Evolutionary conservation across 2,797 vertebrate genomes (phyloP), one percentile per base, ranked within the genome.

Genomic region (Tenualosa ilisha): DNA sequence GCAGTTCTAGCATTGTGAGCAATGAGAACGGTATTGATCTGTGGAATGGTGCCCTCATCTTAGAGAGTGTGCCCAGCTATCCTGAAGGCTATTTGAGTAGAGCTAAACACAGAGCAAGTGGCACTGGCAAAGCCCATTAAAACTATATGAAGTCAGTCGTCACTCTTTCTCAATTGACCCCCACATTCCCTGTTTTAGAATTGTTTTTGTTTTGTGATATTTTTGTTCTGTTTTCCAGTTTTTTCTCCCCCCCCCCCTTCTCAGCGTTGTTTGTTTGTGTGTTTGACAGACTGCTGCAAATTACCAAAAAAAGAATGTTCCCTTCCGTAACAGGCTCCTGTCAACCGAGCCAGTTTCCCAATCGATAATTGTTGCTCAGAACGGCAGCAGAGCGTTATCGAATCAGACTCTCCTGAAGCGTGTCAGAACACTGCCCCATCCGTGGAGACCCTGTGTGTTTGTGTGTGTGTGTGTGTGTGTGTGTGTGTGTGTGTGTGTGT

Each of bases 361-460:
- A 87, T 82, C 82, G 13, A 54, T 63, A 84, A 85, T 85, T 84
- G 85, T 56, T 79, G 81, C 83, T 84, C 40, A 86, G 68, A 88
- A 75, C 24, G 46, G 82, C 79, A 85, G 75, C 53, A 79, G 81
- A 83, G 20, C 75, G 46, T 22, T 75, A 63, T 61, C 59, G 24
- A 40, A 88, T 87, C 31, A 46, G 72, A 79, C 72, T 79, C 40
- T 79, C 72, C 72, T 43, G 37, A 46, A 79, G 72, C 72, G 72
- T 79, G 37, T 79, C 17, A 17, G 72, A 79, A 79, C 37, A 79
- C 72, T 13, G 72, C 72, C 72, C 72, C 37, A 20, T 40, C 68
- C 59, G 1, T n/a, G 59, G 59, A 24, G 59, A 56, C 54, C 6
- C 3, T 56, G 54, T 37, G 68, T 37, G 31, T 40, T 15, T 72